Conservation (phyloP, 2,888 invertebrate species). For the Zootermopsis nevadensis region DNA sequence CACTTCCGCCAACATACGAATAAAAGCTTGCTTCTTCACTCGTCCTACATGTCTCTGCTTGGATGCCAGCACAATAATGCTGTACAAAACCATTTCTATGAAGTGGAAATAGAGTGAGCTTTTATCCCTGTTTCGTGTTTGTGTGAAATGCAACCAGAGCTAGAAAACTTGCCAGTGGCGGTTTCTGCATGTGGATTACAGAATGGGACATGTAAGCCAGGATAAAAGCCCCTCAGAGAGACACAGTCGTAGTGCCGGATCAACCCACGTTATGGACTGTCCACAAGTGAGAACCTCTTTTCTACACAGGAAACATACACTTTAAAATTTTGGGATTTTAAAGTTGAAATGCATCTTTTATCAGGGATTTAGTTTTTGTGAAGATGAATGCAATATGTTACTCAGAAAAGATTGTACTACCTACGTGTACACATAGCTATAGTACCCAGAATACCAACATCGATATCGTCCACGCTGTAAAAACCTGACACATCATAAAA, state of each 20-base stretch:
- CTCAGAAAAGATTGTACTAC: too few relatives aligned
- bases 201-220: conserved; percentile 8
- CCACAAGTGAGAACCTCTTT: too few relatives aligned
- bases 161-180: conserved; percentile 14
- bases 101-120: conserved; percentile 6
- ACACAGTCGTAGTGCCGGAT: neutral
- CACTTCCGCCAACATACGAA: too few relatives aligned
- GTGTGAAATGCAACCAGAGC: conserved; percentile 12
- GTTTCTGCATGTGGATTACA: conserved; percentile 28
- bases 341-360: too few relatives aligned
- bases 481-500: too few relatives aligned
- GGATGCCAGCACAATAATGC: neutral
- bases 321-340: too few relatives aligned
- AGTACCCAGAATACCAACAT: too few relatives aligned
- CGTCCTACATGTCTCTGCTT: neutral
- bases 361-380: too few relatives aligned
- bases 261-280: neutral
- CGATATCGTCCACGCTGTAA: too few relatives aligned
- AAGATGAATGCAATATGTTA: too few relatives aligned
- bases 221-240: conserved; percentile 1
- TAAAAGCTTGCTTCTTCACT: conserved; percentile 12
- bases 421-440: too few relatives aligned
- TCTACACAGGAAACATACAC: too few relatives aligned
- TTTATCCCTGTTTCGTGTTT: conserved; percentile 9
- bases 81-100: conserved; percentile 30